Evolutionary conservation across 2,797 vertebrate species (phyloP), one percentile per base, ranked within the genome.

Genomic region (Erpetoichthys calabaricus): DNA sequence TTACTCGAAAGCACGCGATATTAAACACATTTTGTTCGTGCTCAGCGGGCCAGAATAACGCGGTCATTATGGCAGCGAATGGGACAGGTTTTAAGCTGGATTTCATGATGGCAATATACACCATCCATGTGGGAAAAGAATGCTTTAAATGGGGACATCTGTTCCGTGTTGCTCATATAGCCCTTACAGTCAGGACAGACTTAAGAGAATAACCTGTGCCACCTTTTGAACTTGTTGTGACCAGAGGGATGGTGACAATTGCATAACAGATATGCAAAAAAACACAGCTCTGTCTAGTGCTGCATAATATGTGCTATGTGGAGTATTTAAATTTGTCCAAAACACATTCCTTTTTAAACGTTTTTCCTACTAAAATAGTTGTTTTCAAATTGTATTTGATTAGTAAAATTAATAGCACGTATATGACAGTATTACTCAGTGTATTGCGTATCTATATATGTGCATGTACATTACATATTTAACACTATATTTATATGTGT

Each of bases 41-140:
- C 80, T 91, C 90, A 92, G 80, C 87, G 89, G 89, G 84, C 91
- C 90, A 89, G 91, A 94, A 93, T 97, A 97, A 97, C 88, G 81
- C 90, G 90, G 86, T 91, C 89, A 96, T 97, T 94, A 91, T 91
- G 80, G 86, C 75, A 81, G 85, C 86, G 81, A 91, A 89, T 80
- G 89, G 87, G 89, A 89, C 90, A 91, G 91, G 90, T 93, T 91
- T 91, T 89, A 86, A 90, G 91, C 90, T 88, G 91, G 91, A 89
- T 92, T 92, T 90, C 90, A 78, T 84, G 85, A 85, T 80, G 85
- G 89, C 89, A 90, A 88, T 89, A 86, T 89, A 88, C 89, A 81
- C 88, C 83, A 84, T 88, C 85, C 85, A 87, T 85, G 80, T 87
- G 76, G 87, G 85, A 87, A 87, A 89, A 89, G 86, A 89, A 84